Percentiles rank a stretch among this genome's conserved stretches.
These are phyloP conservation scores for Apamea epomidion DNA, from an alignment of 2,888 invertebrate species.

Conservation along the genomic window DNA sequence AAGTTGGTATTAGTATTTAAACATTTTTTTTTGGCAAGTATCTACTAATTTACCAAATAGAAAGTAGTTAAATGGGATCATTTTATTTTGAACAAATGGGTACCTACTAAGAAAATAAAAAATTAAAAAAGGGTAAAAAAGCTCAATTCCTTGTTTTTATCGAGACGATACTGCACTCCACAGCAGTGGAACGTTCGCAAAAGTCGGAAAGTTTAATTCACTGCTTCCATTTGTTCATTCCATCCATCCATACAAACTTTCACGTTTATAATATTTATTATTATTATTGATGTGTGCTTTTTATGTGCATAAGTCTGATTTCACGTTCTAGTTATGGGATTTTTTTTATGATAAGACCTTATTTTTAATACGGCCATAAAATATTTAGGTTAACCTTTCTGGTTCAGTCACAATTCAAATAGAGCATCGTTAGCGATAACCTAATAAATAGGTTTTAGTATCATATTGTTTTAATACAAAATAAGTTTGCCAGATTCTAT, in stretches of 20 bases:
- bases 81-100: not conserved
- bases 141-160: too few species aligned
- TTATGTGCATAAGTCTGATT: constrained; percentile 1
- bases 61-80: not conserved
- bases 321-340: not conserved
- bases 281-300: not conserved
- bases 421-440: not conserved
- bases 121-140: not conserved
- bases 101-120: too few species aligned
- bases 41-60: not conserved
- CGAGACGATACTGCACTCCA: too few species aligned
- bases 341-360: not conserved
- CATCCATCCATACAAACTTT: too few species aligned
- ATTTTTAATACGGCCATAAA: too few species aligned
- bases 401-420: too few species aligned
- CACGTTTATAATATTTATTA: not conserved
- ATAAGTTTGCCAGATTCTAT: not conserved
- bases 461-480: not conserved
- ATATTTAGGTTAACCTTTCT: too few species aligned
- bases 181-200: too few species aligned
- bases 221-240: too few species aligned
- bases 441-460: not conserved
- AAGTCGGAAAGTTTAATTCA: too few species aligned
- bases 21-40: not conserved
- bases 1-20: not conserved